Evolutionary conservation across 2,888 invertebrate genomes (phyloP), one percentile per base, ranked within the genome.

Genomic region (Antitype chi): DNA sequence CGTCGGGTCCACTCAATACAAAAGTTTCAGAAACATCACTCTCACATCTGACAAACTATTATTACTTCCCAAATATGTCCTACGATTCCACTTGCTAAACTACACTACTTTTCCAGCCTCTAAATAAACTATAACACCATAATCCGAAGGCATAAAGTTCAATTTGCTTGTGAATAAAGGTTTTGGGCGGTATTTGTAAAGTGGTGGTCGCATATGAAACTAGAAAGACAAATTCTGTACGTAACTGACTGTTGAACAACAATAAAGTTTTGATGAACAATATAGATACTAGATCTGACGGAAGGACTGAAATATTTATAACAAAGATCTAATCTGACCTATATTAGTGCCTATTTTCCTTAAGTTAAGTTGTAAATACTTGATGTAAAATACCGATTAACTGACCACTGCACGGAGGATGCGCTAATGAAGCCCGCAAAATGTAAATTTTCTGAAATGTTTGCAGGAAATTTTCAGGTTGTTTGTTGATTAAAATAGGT

Each of bases 141-240:
- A 3, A 28, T 8, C 5, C 23, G 4, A 63, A 4, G 32, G 20
- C 3, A 59, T 81, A 84, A 49, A 68, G 70, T 75, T 69, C 64
- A 68, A 70, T 69, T 70, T 60, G 13, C 28, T 55, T 11, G 28
- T 49, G 17, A 28, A 11, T 66, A 8, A 13, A 23, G 1, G 20
- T 60, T 32, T 47, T 11, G 7, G n/a, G 8, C 9, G 1, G 43
- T 63, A 28, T 55, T 25, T 60, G 53, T 67, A 25, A 77, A 55
- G 53, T 68, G 17, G 66, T 57, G 32, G 32, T 25, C 23, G 20
- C 67, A 53, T 70, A 71, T 52, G 70, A 59, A 82, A 85, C 74
- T 82, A 49, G 63, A 63, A 82, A 64, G 78, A 83, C 78, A 85
- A 76, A 83, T 85, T 85, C 47, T 70, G 72, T 59, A 71, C 68